Conservation (phyloP, 2,888 invertebrate genomes). For the Dasysyrphus tricinctus region DNA sequence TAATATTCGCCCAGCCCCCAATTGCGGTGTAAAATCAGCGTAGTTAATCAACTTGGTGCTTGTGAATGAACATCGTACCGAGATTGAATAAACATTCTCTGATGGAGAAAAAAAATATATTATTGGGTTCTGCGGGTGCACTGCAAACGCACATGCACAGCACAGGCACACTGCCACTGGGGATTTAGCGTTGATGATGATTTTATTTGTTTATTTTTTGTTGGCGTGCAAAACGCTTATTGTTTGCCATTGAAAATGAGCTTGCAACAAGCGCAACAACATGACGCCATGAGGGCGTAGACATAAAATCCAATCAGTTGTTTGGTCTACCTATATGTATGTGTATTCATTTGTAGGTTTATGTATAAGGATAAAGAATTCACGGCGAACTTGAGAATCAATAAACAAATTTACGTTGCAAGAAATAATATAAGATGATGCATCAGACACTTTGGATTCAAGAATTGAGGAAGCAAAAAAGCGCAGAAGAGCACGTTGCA, state of each 20-base stretch:
- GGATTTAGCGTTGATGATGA: constrained; percentile 7
- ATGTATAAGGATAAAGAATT: background rate
- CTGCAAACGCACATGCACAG: background rate
- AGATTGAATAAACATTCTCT: no score
- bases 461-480: background rate
- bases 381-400: constrained; percentile 22
- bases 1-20: no score
- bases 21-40: no score
- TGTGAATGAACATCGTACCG: no score
- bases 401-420: constrained; percentile 20
- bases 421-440: background rate
- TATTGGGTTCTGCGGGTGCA: background rate
- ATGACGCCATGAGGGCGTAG: constrained; percentile 22
- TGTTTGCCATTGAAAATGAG: constrained; percentile 31
- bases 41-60: no score
- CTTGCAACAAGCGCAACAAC: constrained; percentile 11
- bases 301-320: constrained; percentile 19
- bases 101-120: background rate
- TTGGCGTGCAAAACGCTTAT: constrained; percentile 13
- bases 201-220: constrained; percentile 27
- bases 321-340: background rate
- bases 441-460: constrained; percentile 9
- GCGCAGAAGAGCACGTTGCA: constrained; percentile 7
- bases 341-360: background rate
- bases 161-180: constrained; percentile 4